These are phyloP conservation scores for Sakesphorus luctuosus DNA, from an alignment of 2,113 vertebrate species.

Conservation along the genomic window DNA sequence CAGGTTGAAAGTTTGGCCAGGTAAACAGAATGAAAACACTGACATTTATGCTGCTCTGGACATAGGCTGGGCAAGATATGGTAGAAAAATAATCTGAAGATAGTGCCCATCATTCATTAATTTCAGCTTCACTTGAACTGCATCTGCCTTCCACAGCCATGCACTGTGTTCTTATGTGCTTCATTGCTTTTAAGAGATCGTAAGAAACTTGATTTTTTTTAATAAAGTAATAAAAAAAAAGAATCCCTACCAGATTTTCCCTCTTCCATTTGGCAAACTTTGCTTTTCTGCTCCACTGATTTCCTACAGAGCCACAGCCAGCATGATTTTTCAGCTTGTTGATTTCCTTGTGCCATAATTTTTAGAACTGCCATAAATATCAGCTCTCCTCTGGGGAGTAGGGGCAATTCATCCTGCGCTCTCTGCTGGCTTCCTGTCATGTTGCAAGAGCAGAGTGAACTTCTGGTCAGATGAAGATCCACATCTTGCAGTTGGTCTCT, in stretches of 20 bases:
- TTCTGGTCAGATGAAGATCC: background rate
- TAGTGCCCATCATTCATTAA: background rate
- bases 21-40: background rate
- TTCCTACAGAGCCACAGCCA: conserved; percentile 1
- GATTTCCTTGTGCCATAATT: conserved; percentile 41
- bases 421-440: background rate
- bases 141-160: background rate
- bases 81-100: background rate
- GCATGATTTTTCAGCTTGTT: background rate
- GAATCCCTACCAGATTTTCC: background rate
- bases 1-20: background rate
- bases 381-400: background rate
- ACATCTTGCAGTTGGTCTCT: background rate
- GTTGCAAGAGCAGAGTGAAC: background rate
- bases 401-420: background rate
- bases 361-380: conserved; percentile 26
- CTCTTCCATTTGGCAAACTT: conserved; percentile 26
- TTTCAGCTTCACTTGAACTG: background rate
- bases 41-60: background rate
- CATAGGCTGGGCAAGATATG: background rate
- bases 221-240: background rate
- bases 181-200: background rate
- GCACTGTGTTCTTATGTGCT: background rate
- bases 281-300: background rate
- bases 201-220: background rate